Evolutionary conservation across 1,140 invertebrate genomes (phyloP).

Genomic region (Mylabris phalerata): DNA sequence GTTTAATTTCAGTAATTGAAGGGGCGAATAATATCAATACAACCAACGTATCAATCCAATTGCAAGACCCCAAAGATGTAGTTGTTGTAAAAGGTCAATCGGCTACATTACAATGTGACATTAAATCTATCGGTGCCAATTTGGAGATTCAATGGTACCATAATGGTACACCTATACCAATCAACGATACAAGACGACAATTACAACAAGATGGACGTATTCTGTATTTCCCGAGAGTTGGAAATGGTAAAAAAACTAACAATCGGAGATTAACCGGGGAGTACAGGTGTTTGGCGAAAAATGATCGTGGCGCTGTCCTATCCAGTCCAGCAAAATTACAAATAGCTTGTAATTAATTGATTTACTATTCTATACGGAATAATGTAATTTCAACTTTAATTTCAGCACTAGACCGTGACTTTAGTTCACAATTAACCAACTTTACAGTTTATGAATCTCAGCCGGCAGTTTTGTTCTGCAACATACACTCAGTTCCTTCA

Average conservation of each 20-base stretch:
- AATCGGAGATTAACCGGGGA: conserved; percentile 20
- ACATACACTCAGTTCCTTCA: conserved; percentile 32
- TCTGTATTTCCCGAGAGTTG: conserved; percentile 26
- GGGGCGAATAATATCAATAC: conserved; percentile 10
- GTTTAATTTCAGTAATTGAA: conserved; percentile 13
- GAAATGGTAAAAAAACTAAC: conserved; percentile 1
- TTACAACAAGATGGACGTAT: conserved; percentile 19
- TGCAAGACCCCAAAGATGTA: conserved; percentile 33
- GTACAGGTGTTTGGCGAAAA: conserved; percentile 32
- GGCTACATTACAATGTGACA: conserved; percentile 26
- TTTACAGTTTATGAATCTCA: conserved; percentile 27
- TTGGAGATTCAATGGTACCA: conserved; percentile 28
- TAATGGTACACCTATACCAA: conserved; percentile 19
- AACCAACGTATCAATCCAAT: conserved; percentile 20
- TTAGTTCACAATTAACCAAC: conserved; percentile 21
- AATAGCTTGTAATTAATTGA: conserved; percentile 33
- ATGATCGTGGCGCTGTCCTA: conserved; percentile 29
- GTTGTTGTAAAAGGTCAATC: conserved; percentile 26
- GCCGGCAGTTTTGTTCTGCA: conserved; percentile 32
- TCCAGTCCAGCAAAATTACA: conserved; percentile 31
- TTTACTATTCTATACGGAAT: neutral
- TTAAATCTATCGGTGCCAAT: conserved; percentile 15
- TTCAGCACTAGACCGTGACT: conserved; percentile 33
- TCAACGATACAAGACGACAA: conserved; percentile 24
- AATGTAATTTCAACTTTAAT: neutral